Evolutionary conservation across 1,140 invertebrate genomes (phyloP).

Genomic region (Lepidotrigona ventralis): DNA sequence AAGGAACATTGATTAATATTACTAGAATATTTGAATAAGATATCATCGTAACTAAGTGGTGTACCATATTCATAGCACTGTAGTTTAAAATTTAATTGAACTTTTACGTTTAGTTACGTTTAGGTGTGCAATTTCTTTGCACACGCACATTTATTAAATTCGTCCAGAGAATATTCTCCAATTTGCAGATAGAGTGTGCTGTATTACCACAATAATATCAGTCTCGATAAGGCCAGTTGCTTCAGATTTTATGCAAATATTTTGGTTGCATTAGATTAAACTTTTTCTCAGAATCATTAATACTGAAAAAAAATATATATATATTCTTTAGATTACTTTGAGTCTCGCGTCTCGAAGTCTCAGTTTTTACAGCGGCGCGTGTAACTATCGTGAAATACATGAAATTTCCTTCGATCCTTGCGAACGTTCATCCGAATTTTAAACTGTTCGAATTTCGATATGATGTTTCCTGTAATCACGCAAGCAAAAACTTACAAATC

Average conservation of each 20-base stretch:
- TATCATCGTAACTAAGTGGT: too few relatives aligned
- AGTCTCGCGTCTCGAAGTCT: neutral
- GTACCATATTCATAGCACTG: too few relatives aligned
- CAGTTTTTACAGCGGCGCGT: neutral
- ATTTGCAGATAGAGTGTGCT: conserved; percentile 24
- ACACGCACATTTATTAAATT: neutral
- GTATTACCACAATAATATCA: neutral
- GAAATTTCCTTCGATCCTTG: neutral
- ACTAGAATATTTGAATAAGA: too few relatives aligned
- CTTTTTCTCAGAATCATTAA: neutral
- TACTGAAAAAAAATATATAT: neutral
- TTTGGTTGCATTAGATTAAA: neutral
- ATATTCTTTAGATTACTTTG: neutral
- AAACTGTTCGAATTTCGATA: too few relatives aligned
- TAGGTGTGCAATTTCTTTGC: neutral
- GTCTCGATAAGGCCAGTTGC: neutral
- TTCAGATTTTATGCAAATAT: conserved; percentile 18
- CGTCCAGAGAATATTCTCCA: neutral
- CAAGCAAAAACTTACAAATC: too few relatives aligned
- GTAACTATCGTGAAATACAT: neutral
- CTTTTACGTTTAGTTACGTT: too few relatives aligned
- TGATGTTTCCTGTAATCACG: too few relatives aligned
- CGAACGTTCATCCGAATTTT: too few relatives aligned
- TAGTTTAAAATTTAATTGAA: too few relatives aligned
- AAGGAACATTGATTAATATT: too few relatives aligned